Conservation (phyloP, 2,888 invertebrate genomes). For the Gastracanthus pulcherrimus region DNA sequence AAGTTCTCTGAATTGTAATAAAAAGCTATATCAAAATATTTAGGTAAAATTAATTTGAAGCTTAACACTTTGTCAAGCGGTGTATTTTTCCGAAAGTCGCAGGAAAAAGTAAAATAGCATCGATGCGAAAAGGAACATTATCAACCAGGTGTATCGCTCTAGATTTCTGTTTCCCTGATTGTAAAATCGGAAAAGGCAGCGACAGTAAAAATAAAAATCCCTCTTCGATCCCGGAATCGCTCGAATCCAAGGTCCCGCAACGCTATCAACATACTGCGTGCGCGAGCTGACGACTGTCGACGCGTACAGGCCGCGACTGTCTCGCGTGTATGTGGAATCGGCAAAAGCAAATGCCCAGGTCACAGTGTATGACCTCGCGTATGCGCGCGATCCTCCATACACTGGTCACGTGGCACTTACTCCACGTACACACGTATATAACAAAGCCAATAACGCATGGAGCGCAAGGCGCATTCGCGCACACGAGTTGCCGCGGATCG, state of each 20-base stretch:
- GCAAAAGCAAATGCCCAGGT: background rate
- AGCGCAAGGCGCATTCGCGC: background rate
- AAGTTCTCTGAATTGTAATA: too few relatives aligned
- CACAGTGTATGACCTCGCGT: background rate
- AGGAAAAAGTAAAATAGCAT: too few relatives aligned
- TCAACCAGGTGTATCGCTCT: too few relatives aligned
- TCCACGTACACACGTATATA: background rate
- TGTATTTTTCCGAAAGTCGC: too few relatives aligned
- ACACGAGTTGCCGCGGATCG: background rate
- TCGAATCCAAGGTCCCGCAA: background rate
- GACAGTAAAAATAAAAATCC: too few relatives aligned
- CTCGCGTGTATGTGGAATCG: background rate
- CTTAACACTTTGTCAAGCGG: too few relatives aligned
- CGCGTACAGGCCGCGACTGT: too few relatives aligned
- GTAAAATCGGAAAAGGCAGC: too few relatives aligned
- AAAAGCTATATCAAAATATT: too few relatives aligned
- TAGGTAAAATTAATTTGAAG: too few relatives aligned
- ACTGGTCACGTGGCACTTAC: background rate
- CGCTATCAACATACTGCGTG: background rate
- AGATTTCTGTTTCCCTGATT: too few relatives aligned
- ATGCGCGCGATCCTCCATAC: background rate
- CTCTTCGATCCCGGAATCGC: background rate
- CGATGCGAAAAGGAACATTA: too few relatives aligned
- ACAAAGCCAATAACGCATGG: background rate
- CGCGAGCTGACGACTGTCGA: background rate